phyloP scores from a whole-genome alignment of 2,113 vertebrate species.

The Lepisosteus osseus region DNA sequence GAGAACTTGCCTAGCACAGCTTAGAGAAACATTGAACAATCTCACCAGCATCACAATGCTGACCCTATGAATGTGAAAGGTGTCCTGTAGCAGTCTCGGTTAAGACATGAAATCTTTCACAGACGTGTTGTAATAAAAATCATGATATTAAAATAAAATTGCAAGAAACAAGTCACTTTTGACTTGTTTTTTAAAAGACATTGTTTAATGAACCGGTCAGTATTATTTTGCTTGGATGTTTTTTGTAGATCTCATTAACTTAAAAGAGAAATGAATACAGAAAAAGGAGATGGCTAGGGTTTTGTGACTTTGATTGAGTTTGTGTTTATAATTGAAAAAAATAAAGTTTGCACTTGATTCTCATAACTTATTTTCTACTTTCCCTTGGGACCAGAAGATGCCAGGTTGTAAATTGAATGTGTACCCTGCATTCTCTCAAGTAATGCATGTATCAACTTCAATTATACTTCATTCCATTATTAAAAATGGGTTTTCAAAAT shows the following conservation, averaged over 20 bases:
- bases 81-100: too few species aligned
- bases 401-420: constrained; percentile 18
- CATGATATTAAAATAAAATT: too few species aligned
- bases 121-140: too few species aligned
- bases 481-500: constrained; percentile 31
- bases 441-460: constrained; percentile 30
- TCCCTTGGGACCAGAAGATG: constrained; percentile 6
- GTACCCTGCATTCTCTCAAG: constrained; percentile 9
- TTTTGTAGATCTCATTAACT: constrained; percentile 9
- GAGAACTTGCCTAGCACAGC: too few species aligned
- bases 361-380: constrained; percentile 1
- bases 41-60: too few species aligned
- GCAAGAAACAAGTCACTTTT: too few species aligned
- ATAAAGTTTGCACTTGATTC: neutral
- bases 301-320: constrained; percentile 10
- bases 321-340: constrained; percentile 23
- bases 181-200: too few species aligned
- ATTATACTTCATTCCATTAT: constrained; percentile 25
- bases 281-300: constrained; percentile 1
- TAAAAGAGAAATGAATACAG: constrained; percentile 1
- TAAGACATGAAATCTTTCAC: too few species aligned
- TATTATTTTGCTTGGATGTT: neutral
- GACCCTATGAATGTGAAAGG: too few species aligned
- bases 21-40: too few species aligned
- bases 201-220: neutral